Evolutionary conservation across 2,113 vertebrate species (phyloP).

Genomic region (Barbus barbus): DNA sequence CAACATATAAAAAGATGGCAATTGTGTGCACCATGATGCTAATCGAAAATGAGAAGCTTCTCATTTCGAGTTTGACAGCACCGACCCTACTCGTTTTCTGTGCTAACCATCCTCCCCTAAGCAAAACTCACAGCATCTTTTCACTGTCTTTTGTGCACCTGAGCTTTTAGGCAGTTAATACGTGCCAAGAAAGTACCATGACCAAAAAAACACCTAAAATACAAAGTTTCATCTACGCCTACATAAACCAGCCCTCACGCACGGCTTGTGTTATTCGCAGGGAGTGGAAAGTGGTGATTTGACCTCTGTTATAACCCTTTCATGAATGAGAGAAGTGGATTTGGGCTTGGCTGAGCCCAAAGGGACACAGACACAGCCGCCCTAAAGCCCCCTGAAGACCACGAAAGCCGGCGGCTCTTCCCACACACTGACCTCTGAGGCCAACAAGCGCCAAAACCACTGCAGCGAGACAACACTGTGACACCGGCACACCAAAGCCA

Average conservation of each 20-base stretch:
- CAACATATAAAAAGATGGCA: constrained; percentile 47
- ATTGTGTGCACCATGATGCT: constrained; percentile 68
- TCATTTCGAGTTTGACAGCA: constrained; percentile 67
- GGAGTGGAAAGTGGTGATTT: constrained; percentile 75
- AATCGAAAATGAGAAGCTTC: constrained; percentile 72
- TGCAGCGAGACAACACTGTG: constrained; percentile 73
- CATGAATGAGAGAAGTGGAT: constrained; percentile 78
- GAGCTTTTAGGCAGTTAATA: constrained; percentile 73
- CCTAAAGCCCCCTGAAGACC: constrained; percentile 71
- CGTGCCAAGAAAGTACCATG: constrained; percentile 42
- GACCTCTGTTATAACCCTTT: constrained; percentile 75
- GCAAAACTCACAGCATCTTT: constrained; percentile 45
- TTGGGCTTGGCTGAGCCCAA: constrained; percentile 71
- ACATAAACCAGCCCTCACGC: constrained; percentile 59
- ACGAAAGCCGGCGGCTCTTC: constrained; percentile 73
- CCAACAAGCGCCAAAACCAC: constrained; percentile 73
- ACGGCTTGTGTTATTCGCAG: constrained; percentile 56
- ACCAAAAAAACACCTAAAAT: constrained; percentile 58
- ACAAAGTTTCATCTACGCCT: constrained; percentile 74
- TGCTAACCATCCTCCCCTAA: constrained; percentile 66
- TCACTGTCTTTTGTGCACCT: constrained; percentile 45
- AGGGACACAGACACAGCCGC: constrained; percentile 72
- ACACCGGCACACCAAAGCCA: constrained; percentile 69
- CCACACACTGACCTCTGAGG: constrained; percentile 79
- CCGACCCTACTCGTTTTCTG: constrained; percentile 38